Evolutionary conservation across 2,113 vertebrate species (phyloP).

Genomic region (Hydropotes inermis): DNA sequence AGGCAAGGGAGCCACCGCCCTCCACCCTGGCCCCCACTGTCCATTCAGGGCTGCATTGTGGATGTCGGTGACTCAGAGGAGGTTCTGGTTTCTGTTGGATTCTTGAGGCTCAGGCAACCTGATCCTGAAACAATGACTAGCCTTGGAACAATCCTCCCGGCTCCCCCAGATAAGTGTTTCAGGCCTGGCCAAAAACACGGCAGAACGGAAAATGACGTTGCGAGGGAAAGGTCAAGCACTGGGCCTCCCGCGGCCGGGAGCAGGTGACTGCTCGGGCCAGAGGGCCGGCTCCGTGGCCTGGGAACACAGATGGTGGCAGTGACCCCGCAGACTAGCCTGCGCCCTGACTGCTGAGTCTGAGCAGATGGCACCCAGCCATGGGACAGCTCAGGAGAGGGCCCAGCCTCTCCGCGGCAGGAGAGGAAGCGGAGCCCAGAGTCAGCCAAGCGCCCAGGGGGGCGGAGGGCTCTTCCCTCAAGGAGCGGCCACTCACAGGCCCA

Average conservation of each 20-base stretch:
- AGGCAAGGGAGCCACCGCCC: constrained; percentile 2
- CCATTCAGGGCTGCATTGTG: constrained; percentile 44
- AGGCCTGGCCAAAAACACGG: constrained; percentile 36
- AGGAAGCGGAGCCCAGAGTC: background rate
- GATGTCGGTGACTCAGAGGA: constrained; percentile 59
- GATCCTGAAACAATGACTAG: constrained; percentile 75
- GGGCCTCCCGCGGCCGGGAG: constrained; percentile 71
- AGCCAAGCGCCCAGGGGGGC: fast-evolving
- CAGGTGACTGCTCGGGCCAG: constrained; percentile 40
- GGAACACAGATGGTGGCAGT: background rate
- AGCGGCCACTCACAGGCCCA: background rate
- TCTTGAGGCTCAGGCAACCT: constrained; percentile 67
- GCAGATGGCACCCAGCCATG: background rate
- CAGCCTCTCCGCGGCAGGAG: background rate
- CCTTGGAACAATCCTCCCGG: constrained; percentile 63
- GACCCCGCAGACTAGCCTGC: background rate
- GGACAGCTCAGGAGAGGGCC: background rate
- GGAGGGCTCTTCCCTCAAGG: fast-evolving
- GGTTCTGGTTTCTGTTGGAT: constrained; percentile 71
- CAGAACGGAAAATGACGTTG: constrained; percentile 16
- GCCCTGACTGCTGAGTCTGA: background rate
- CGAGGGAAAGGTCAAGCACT: constrained; percentile 70
- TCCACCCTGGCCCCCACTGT: constrained; percentile 14
- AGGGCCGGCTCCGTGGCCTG: background rate
- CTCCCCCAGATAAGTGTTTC: background rate